Evolutionary conservation across 2,888 invertebrate genomes (phyloP).

Genomic region (Scaptodrosophila latifasciaeformis): DNA sequence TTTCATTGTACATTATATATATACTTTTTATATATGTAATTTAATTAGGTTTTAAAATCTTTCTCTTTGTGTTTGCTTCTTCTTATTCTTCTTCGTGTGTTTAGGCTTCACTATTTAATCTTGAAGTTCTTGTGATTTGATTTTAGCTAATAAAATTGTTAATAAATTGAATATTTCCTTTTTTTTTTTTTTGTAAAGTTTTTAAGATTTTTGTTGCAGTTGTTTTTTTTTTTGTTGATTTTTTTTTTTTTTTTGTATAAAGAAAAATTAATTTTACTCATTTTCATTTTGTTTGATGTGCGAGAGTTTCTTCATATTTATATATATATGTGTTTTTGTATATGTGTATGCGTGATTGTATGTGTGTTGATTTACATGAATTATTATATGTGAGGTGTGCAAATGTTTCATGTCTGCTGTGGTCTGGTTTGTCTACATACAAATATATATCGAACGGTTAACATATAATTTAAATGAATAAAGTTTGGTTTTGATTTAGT

Average conservation of each 20-base stretch:
- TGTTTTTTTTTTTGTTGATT: neutral
- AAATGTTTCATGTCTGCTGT: too few relatives aligned
- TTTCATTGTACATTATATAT: constrained; percentile 35
- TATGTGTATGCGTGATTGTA: neutral
- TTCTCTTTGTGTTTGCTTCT: neutral
- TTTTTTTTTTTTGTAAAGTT: neutral
- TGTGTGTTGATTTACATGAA: neutral
- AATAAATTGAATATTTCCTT: neutral
- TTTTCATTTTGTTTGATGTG: constrained; percentile 14
- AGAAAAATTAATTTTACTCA: constrained; percentile 4
- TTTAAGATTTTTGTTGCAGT: too few relatives aligned
- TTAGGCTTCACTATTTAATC: constrained; percentile 25
- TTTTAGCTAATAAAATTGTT: constrained; percentile 23
- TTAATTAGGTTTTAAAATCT: constrained; percentile 44
- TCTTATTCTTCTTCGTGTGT: constrained; percentile 23
- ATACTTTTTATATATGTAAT: constrained; percentile 39
- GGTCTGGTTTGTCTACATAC: constrained; percentile 11
- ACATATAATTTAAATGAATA: too few relatives aligned
- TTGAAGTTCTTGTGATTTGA: constrained; percentile 9
- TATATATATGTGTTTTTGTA: neutral
- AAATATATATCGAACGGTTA: constrained; percentile 7
- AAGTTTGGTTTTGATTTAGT: neutral
- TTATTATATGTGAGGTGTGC: too few relatives aligned
- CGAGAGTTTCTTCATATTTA: constrained; percentile 24
- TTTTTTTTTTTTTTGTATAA: neutral